Evolutionary conservation across 2,888 invertebrate species (phyloP).

Genomic region (Monopis laevigella): DNA sequence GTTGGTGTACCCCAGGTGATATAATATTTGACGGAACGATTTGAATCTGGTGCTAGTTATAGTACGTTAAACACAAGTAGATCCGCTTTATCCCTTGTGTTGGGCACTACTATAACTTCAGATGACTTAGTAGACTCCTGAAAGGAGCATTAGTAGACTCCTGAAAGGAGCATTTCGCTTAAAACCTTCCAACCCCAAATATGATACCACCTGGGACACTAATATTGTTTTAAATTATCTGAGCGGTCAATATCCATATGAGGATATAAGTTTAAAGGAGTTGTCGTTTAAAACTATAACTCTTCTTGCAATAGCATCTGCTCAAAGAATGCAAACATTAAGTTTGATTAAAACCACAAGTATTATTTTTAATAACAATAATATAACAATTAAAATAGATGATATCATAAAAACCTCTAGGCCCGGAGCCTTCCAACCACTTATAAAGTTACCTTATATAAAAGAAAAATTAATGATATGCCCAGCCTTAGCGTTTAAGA

Average conservation of each 20-base stretch:
- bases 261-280: not conserved
- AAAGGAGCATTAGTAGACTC: no score
- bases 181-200: slow-evolving; percentile 2
- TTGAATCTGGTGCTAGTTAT: not conserved
- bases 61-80: not conserved
- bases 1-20: not conserved
- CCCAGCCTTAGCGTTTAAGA: not conserved
- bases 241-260: not conserved
- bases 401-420: not conserved
- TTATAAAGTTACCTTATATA: slow-evolving; percentile 1
- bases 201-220: slow-evolving; percentile 6
- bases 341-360: slow-evolving; percentile 2
- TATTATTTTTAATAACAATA: not conserved
- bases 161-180: slow-evolving; percentile 6
- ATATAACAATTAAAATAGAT: slow-evolving; percentile 1
- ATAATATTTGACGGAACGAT: not conserved
- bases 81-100: slow-evolving; percentile 1
- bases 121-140: no score
- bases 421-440: not conserved
- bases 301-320: not conserved
- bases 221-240: not conserved
- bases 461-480: not conserved
- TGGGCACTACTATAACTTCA: not conserved
- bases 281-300: not conserved
- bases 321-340: slow-evolving; percentile 6